Evolutionary conservation across 64 coral and sea anemone species (phyloP), one percentile per base, ranked within the genome.

Genomic region (Porites lutea): DNA sequence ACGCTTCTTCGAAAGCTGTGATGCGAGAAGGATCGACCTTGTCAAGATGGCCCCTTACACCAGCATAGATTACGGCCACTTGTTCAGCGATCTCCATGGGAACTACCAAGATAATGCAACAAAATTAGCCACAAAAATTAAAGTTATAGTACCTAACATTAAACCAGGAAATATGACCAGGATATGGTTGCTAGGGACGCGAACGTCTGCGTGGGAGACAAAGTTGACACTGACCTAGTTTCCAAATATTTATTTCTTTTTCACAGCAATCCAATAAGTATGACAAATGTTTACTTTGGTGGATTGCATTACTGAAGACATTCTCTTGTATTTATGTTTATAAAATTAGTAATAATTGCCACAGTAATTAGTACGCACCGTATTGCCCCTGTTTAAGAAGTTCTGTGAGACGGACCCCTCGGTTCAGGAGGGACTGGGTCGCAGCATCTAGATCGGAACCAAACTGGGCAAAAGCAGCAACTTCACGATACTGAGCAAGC

Each of bases 31-130:
- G 96, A 72, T 98, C 96, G 1, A 98, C 59, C 88, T 98, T 98
- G 86, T 98, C 96, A 20, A 98, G 83, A 72, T 98, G 96, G n/a
- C 96, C 96, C 83, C 93, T 75, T 60, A 98, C 96, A 10, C 96
- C 96, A 45, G 96, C 96, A 82, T 98, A 98, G 65, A 98, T 98
- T 15, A 98, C 93, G 45, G 93, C 93, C 16, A 98, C 96, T 84
- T 98, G 96, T 78, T 98, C 96, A 11, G 96, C 96, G 48, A 98
- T 98, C 74, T 98, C 96, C 96, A 98, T 98, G 19, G 96, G 96
- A 89, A 98, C 96, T 98, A 53, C 23, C 27, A 45, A 67, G 6
- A 19, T 72, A 85, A 84, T 83, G 72, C 6, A 8, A 14, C 18
- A n/a, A 16, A 46, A 15, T 78, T 52, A 19, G 8, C 13, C 53